phyloP scores from a whole-genome alignment of 2,113 vertebrate species.

The Pluvialis apricaria region DNA sequence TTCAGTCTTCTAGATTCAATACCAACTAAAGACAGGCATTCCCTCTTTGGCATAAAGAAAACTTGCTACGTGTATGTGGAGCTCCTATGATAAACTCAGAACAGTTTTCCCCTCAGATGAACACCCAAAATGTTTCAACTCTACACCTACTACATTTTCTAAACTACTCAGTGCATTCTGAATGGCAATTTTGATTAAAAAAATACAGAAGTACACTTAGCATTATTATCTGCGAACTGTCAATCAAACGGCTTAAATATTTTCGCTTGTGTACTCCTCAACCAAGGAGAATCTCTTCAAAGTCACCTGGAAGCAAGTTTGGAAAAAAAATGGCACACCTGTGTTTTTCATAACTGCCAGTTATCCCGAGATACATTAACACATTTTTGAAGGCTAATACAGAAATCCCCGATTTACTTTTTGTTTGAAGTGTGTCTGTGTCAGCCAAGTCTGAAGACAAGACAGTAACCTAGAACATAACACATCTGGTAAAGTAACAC shows the following conservation, averaged over 20 bases:
- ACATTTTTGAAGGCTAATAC: not conserved
- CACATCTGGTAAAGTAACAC: not conserved
- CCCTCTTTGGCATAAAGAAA: conserved; percentile 3
- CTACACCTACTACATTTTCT: not conserved
- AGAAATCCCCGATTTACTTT: not conserved
- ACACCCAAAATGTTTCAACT: not conserved
- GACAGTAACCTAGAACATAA: not conserved
- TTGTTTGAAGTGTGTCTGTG: not conserved
- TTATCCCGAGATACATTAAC: not conserved
- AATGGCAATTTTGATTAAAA: not conserved
- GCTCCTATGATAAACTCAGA: not conserved
- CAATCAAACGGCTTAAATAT: not conserved
- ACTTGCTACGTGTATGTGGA: not conserved
- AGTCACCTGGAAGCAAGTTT: not conserved
- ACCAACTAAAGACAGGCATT: not conserved
- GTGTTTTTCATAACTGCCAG: not conserved
- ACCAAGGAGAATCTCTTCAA: not conserved
- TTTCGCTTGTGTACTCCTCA: not conserved
- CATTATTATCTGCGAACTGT: not conserved
- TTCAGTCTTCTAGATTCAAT: not conserved
- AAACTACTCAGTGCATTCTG: not conserved
- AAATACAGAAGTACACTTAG: not conserved
- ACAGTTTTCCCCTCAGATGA: not conserved
- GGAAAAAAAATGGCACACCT: not conserved
- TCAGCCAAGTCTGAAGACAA: not conserved